Evolutionary conservation across 2,888 invertebrate species (phyloP), one percentile per base, ranked within the genome.

Genomic region (Anorthoa munda): DNA sequence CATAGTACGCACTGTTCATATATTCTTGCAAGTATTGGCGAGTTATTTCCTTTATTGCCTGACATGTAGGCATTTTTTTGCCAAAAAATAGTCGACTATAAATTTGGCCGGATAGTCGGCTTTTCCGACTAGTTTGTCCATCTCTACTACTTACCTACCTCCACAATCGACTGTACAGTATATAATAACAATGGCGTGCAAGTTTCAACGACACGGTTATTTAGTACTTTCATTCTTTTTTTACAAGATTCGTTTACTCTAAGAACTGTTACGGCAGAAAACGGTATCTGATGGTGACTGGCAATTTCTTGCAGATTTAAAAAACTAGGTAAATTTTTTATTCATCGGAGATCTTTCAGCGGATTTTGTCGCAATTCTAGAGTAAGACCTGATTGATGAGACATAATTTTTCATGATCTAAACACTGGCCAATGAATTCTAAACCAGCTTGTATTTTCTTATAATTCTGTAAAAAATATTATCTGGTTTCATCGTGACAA

Each of bases 191-290:
- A 72, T 77, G 46, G 18, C n/a, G 77, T 48, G 2, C 11, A 26
- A 73, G 17, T 18, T 39, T 51, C 4, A 3, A 51, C 13, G 45
- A 21, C 45, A 55, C 61, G 7, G 45, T 60, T 61, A 69, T 39
- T 23, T 46, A 18, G 17, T 31, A 59, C 58, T 69, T 66, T 66
- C 26, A 66, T 63, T 53, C 18, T 73, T 77, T 74, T 63, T n/a
- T 17, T 4, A 46, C 11, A 17, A n/a, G 23, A 15, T 15, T 1
- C 48, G 17, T 4, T 56, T 48, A 50, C 17, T n/a, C 13, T 11
- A 60, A 15, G 12, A 73, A 74, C 74, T 17, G 58, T 48, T 45
- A 31, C 12, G 45, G 15, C 7, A 11, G 26, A 68, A 74, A 77
- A 74, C 77, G 77, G 77, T 77, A 58, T 18, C 46, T 31, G 13